Evolutionary conservation across 2,113 vertebrate species (phyloP), one percentile per base, ranked within the genome.

Genomic region (Stercorarius parasiticus): DNA sequence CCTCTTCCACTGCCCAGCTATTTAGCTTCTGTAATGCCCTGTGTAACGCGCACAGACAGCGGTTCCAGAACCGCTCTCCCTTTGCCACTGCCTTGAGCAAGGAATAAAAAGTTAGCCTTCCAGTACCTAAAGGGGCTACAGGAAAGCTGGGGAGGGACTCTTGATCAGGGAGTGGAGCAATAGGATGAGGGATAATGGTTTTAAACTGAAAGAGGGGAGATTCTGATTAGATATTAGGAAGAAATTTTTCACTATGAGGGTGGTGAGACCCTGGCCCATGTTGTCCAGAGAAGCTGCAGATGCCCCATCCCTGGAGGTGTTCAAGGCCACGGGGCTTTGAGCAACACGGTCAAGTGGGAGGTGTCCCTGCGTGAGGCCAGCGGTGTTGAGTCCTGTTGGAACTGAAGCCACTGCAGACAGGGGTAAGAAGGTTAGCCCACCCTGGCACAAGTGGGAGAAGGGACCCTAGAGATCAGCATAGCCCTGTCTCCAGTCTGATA

Each of bases 381-480:
- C n/a, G 34, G 6, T 26, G 47, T 8, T 38, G 69, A 53, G 58
- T 15, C 38, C 38, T 42, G 2, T 5, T 15, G 30, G 77, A 53
- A 45, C 40, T 69, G 64, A 47, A 40, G 62, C 26, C 26, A 40
- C 43, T 26, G 27, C 43, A 82, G 70, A 26, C 10, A 34, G 30
- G 23, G 23, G 2, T 16, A 36, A 53, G 74, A 59, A 74, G 6
- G 2, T 36, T 14, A 21, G 30, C 34, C 30, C 20, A 34, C 3
- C 30, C 15, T 26, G 29, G 85, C 23, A 32, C 23, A 0, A 0
- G 26, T 25, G n/a, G 23, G 45, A 85, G 15, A n/a, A 14, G 12
- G 26, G 30, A 59, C 3, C 56, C 43, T 42, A 14, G 59, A 32
- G 34, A 74, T 15, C 27, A 86, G 81, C 79, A 45, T 3, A 71